These are phyloP conservation scores for Oxystoma pomonae DNA, from an alignment of 2,888 invertebrate species.

Conservation along the genomic window DNA sequence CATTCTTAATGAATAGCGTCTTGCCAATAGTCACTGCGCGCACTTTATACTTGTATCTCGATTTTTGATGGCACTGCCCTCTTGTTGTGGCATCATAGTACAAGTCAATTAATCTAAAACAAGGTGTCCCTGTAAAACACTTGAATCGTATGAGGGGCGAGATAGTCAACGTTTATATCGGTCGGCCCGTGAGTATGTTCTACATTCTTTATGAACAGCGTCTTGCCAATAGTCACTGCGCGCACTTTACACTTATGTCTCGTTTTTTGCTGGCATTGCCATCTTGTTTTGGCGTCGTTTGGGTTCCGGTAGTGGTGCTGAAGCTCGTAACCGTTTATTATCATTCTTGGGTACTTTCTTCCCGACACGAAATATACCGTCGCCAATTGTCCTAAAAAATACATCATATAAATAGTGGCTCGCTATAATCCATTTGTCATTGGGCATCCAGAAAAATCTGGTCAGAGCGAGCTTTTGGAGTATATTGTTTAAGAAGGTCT, in stretches of 20 bases:
- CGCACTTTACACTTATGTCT: constrained; percentile 18
- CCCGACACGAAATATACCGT: not conserved
- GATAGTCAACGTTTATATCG: not conserved
- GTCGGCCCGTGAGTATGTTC: constrained; percentile 13
- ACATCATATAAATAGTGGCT: no score
- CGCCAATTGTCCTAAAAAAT: not conserved
- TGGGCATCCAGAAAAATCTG: no score
- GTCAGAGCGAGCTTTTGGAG: no score
- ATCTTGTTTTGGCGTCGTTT: constrained; percentile 5
- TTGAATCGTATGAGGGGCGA: not conserved
- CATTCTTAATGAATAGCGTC: constrained; percentile 13
- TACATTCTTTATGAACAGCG: constrained; percentile 12
- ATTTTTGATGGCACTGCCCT: constrained; percentile 17
- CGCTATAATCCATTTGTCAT: no score
- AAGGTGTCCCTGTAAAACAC: not conserved
- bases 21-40: constrained; percentile 11
- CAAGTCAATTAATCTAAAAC: no score
- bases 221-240: constrained; percentile 8
- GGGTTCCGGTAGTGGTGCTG: not conserved
- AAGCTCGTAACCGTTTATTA: not conserved
- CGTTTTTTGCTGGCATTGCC: constrained; percentile 15
- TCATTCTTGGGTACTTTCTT: not conserved
- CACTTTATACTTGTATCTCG: constrained; percentile 16
- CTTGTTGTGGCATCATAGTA: not conserved
- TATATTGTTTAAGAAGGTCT: no score